Percentiles rank a stretch among this genome's conserved stretches.
Evolutionary conservation across 53 echinoderm and acorn worm species (phyloP).

Genomic region (Holothuria leucospilota): DNA sequence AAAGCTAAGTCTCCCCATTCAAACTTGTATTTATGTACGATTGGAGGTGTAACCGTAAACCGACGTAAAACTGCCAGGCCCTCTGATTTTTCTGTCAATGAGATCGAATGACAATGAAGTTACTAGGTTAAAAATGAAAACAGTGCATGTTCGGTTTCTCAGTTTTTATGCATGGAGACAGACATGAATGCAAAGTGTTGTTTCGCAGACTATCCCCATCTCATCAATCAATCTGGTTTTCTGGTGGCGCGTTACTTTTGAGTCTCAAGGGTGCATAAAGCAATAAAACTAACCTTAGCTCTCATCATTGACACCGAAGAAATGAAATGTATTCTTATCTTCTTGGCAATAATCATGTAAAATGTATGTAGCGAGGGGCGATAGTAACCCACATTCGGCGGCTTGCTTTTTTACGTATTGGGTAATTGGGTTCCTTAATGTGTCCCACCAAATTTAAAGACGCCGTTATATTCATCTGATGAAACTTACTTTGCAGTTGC

Average conservation of each 20-base stretch:
- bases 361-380: no score
- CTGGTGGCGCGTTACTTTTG: constrained; percentile 34
- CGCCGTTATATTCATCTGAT: no score
- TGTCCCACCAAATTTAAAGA: no score
- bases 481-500: no score
- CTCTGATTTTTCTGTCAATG: constrained; percentile 30
- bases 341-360: no score
- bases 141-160: constrained; percentile 16
- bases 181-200: constrained; percentile 2
- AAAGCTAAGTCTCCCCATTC: constrained; percentile 24
- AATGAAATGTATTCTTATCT: no score
- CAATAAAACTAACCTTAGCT: no score
- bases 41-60: constrained; percentile 33
- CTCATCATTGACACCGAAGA: no score
- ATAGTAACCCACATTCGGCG: no score
- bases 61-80: constrained; percentile 18
- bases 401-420: no score
- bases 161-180: constrained; percentile 34
- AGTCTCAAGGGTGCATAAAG: constrained; percentile 45
- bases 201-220: background rate
- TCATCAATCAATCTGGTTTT: constrained; percentile 41
- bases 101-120: constrained; percentile 34
- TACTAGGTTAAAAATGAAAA: constrained; percentile 41
- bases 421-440: no score
- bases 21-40: constrained; percentile 22